Percentiles rank a stretch among this genome's conserved stretches.
Conservation (phyloP, 2,797 vertebrate genomes). For the Danionella dracula region DNA sequence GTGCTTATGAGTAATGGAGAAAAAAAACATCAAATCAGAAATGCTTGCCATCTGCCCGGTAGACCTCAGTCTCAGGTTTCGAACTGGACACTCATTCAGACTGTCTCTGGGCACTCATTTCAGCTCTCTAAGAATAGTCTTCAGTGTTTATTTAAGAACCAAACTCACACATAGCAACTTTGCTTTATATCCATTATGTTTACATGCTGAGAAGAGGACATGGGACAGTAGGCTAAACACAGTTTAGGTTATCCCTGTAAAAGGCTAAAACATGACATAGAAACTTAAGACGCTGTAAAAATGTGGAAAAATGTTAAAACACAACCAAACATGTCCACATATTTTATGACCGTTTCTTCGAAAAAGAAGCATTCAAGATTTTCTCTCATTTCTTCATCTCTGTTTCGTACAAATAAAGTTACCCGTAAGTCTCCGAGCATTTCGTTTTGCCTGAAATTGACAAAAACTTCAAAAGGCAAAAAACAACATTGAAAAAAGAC, state of each 20-base stretch:
- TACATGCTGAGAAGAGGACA: not conserved
- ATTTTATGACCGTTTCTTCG: no score
- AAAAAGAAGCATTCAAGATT: no score
- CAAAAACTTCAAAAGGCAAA: no score
- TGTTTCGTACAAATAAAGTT: no score
- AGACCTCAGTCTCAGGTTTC: constrained; percentile 21
- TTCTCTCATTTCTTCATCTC: no score
- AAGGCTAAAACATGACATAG: not conserved
- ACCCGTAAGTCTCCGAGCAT: no score
- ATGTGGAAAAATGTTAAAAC: no score
- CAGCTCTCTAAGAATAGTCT: constrained; percentile 25
- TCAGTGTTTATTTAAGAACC: constrained; percentile 29
- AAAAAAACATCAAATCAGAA: constrained; percentile 3
- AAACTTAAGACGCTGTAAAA: not conserved
- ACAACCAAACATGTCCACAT: no score
- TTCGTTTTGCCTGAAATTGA: no score
- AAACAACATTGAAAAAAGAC: no score
- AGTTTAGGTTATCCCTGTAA: not conserved
- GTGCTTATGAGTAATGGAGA: not conserved
- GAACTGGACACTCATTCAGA: not conserved
- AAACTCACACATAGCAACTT: constrained; percentile 9
- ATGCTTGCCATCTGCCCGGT: not conserved
- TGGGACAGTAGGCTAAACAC: not conserved
- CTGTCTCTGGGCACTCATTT: constrained; percentile 14
- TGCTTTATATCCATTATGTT: constrained; percentile 27